Conservation (phyloP, 2,113 vertebrate genomes). For the Carlito syrichta region DNA sequence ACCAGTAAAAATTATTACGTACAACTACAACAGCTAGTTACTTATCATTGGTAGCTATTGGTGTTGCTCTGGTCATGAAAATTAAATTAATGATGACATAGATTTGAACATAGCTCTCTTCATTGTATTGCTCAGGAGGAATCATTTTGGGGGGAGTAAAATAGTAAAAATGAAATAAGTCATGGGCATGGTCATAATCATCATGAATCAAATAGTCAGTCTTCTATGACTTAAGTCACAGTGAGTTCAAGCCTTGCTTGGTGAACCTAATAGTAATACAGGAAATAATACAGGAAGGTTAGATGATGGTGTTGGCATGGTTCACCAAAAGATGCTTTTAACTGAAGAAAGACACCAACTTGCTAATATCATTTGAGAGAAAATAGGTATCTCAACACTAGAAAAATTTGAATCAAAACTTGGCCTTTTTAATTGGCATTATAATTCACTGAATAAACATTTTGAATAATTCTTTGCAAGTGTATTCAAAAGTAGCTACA, state of each 20-base stretch:
- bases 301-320: neutral
- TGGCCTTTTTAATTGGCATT: slow-evolving; percentile 55
- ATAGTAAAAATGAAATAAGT: neutral
- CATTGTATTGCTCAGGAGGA: neutral
- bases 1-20: neutral
- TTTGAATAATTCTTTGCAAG: slow-evolving; percentile 64
- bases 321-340: neutral
- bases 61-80: neutral
- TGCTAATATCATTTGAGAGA: slow-evolving; percentile 45
- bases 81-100: neutral
- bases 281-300: neutral
- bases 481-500: slow-evolving; percentile 61
- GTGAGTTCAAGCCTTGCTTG: neutral
- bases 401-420: slow-evolving; percentile 49
- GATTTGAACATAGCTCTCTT: neutral
- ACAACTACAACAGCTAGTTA: neutral
- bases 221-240: neutral
- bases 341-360: slow-evolving; percentile 15
- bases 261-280: neutral
- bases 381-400: slow-evolving; percentile 34
- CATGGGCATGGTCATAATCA: neutral
- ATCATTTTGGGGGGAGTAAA: neutral
- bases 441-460: slow-evolving; percentile 58
- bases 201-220: neutral
- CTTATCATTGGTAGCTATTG: neutral